A percentile compares a stretch with the other conserved stretches of the same genome.
Evolutionary conservation across 2,797 vertebrate species (phyloP).

Genomic region (Clarias laeviceps): DNA sequence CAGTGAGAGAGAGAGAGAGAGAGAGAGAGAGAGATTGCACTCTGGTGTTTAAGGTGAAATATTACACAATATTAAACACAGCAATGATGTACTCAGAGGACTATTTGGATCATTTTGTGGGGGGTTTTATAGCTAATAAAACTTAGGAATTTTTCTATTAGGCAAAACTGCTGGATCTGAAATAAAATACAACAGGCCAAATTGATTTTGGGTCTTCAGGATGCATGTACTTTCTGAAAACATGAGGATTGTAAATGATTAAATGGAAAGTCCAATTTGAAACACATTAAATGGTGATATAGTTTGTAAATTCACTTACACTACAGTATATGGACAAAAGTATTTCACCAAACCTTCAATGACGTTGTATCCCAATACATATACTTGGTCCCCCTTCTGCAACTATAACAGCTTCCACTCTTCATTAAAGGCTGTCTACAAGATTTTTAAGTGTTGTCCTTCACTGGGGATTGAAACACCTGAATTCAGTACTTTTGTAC

Average conservation of each 20-base stretch:
- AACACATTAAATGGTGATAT: background rate
- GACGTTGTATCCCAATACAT: no score
- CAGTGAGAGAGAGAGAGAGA: constrained; percentile 39
- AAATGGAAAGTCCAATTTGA: background rate
- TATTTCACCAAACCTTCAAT: no score
- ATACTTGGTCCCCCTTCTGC: no score
- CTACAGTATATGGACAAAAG: no score
- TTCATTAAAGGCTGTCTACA: no score
- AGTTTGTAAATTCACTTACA: no score
- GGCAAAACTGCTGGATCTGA: background rate
- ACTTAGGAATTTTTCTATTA: no score
- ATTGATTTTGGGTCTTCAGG: background rate
- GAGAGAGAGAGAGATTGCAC: constrained; percentile 34
- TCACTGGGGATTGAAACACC: no score
- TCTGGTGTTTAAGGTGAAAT: constrained; percentile 33
- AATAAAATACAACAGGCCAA: background rate
- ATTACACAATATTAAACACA: constrained; percentile 46
- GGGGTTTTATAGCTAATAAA: background rate
- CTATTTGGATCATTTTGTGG: constrained; percentile 3
- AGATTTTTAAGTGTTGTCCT: no score
- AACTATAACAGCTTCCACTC: no score
- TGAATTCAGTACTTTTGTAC: no score
- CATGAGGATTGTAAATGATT: background rate
- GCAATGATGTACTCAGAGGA: constrained; percentile 10
- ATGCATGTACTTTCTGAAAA: background rate